Evolutionary conservation across 1,140 invertebrate genomes (phyloP), one percentile per base, ranked within the genome.

Genomic region (Anastrepha obliqua): DNA sequence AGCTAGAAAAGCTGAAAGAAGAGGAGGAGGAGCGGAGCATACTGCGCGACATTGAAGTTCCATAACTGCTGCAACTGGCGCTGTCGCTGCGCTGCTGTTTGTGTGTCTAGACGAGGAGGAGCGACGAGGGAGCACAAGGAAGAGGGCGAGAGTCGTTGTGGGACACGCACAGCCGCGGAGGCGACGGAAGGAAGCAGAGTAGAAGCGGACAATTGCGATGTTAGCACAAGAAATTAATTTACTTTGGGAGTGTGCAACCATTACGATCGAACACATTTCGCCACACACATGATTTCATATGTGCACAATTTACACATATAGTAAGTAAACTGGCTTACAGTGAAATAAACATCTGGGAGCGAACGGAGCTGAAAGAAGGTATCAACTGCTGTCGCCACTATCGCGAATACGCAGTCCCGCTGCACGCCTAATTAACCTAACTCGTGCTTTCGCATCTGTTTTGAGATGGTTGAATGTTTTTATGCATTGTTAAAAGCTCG

Each of bases 41-140:
- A 81, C 74, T 88, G 67, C 87, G 86, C 87, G 87, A 88, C 87
- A 88, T 88, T 88, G 87, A 88, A 88, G 87, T 88, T 88, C 87
- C 87, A 88, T 88, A 88, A 88, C 87, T 88, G 81, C 85, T 88
- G 87, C 85, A 86, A 67, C 87, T 86, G 87, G 65, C 62, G 85
- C 87, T 87, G 70, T 65, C 59, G 58, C 74, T 64, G 87, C 59
- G 67, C 87, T 60, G 85, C 85, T 60, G 65, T 67, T 74, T 85
- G 78, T 81, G 85, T 42, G 62, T 78, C 65, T 70, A 86, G 85
- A 86, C 55, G 59, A 62, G 58, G 85, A 60, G 59, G 20, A 60
- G 85, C 55, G 85, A 86, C 59, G 20, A 42, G 55, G 59, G 85
- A 86, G 85, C 39, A 86, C 59, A 86, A 59, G 85, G 85, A 86